A percentile compares a stretch with the other conserved stretches of the same genome.
Conservation (phyloP, 2,113 vertebrate species). For the Chitala chitala region DNA sequence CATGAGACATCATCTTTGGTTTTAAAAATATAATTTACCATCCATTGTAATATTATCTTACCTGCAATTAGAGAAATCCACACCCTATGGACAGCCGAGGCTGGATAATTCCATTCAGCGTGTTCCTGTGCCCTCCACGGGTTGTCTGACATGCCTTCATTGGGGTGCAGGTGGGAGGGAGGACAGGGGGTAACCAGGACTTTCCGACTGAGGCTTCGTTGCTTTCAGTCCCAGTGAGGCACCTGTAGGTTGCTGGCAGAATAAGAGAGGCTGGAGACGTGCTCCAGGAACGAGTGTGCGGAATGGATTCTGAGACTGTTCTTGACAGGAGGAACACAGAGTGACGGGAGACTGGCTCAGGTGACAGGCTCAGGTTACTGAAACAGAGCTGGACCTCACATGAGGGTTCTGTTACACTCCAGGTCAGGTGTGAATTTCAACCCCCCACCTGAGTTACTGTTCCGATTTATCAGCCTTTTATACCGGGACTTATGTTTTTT, state of each 20-base stretch:
- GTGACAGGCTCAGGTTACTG: constrained; percentile 41
- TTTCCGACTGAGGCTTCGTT: background rate
- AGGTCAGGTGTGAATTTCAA: constrained; percentile 44
- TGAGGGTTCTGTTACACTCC: constrained; percentile 28
- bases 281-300: background rate
- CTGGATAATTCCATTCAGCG: constrained; percentile 33
- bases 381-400: constrained; percentile 13
- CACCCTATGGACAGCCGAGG: constrained; percentile 31
- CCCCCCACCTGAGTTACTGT: constrained; percentile 28
- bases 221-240: background rate
- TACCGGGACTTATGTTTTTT: background rate
- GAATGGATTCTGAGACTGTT: constrained; percentile 3
- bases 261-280: background rate
- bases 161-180: constrained; percentile 22
- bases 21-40: background rate
- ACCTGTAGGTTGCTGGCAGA: background rate
- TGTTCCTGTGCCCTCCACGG: constrained; percentile 45
- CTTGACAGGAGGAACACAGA: constrained; percentile 32
- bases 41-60: constrained; percentile 23
- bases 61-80: constrained; percentile 53
- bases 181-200: background rate
- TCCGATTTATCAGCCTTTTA: constrained; percentile 15
- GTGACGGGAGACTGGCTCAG: constrained; percentile 25
- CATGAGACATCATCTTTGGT: background rate
- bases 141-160: constrained; percentile 49